Evolutionary conservation across 2,113 vertebrate species (phyloP).

Genomic region (Tor tambroides): DNA sequence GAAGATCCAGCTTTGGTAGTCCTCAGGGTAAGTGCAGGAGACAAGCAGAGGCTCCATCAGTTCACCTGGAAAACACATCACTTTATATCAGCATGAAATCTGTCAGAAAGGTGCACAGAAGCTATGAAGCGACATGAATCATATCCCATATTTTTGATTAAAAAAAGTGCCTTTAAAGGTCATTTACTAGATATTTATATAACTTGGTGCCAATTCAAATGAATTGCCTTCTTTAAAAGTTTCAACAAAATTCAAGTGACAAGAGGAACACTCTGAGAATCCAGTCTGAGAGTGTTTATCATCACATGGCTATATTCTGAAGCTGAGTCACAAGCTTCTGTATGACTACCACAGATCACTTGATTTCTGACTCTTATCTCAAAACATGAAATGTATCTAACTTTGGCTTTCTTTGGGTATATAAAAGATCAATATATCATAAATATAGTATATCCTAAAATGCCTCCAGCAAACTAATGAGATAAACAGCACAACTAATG

Average conservation of each 20-base stretch:
- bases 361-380: constrained; percentile 22
- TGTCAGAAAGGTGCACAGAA: neutral
- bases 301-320: constrained; percentile 19
- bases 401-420: neutral
- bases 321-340: constrained; percentile 31
- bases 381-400: neutral
- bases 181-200: neutral
- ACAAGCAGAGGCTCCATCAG: constrained; percentile 80
- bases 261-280: constrained; percentile 9
- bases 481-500: neutral
- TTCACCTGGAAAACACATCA: constrained; percentile 71
- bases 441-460: neutral
- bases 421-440: neutral
- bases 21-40: constrained; percentile 75
- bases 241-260: neutral
- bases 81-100: neutral
- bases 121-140: neutral
- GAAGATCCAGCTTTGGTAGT: constrained; percentile 82
- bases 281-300: constrained; percentile 18
- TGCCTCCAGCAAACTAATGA: neutral
- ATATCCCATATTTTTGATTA: neutral
- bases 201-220: neutral
- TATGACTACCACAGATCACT: constrained; percentile 21
- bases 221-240: neutral
- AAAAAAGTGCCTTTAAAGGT: neutral